These are phyloP conservation scores for Tetraodon nigroviridis DNA, from an alignment of 2,113 vertebrate species.

Conservation along the genomic window DNA sequence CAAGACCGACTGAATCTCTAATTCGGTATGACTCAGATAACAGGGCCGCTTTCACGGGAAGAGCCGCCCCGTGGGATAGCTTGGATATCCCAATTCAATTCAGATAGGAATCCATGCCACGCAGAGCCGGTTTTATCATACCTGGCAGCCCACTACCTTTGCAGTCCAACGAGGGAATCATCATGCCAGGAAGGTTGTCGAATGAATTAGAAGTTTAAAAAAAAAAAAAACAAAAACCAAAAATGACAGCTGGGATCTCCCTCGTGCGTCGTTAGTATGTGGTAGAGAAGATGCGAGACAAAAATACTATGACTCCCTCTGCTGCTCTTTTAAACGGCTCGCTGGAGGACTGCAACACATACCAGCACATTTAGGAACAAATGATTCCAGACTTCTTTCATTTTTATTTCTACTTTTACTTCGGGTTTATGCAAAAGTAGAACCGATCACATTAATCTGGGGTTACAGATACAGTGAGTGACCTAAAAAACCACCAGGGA, in stretches of 20 bases:
- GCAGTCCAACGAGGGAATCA: neutral
- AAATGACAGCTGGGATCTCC: neutral
- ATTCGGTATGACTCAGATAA: constrained; percentile 17
- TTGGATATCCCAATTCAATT: no score
- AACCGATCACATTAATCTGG: no score
- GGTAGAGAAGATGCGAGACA: neutral
- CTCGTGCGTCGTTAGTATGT: neutral
- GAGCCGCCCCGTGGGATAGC: no score
- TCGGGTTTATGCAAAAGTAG: no score
- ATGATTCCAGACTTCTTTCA: constrained; percentile 4
- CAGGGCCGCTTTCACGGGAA: neutral
- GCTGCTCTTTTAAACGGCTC: neutral
- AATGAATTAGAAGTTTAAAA: neutral
- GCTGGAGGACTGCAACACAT: constrained; percentile 5
- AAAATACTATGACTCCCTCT: neutral
- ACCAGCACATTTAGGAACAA: constrained; percentile 12
- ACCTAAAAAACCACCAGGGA: no score
- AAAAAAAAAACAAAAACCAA: no score
- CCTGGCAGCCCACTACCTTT: neutral
- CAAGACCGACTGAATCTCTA: constrained; percentile 10
- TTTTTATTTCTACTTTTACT: neutral
- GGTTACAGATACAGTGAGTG: no score
- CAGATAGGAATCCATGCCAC: constrained; percentile 2
- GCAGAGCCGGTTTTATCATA: constrained; percentile 1
- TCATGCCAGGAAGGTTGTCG: neutral